These are phyloP conservation scores for Bombylius discolor DNA, from an alignment of 2,888 invertebrate genomes.

Conservation along the genomic window DNA sequence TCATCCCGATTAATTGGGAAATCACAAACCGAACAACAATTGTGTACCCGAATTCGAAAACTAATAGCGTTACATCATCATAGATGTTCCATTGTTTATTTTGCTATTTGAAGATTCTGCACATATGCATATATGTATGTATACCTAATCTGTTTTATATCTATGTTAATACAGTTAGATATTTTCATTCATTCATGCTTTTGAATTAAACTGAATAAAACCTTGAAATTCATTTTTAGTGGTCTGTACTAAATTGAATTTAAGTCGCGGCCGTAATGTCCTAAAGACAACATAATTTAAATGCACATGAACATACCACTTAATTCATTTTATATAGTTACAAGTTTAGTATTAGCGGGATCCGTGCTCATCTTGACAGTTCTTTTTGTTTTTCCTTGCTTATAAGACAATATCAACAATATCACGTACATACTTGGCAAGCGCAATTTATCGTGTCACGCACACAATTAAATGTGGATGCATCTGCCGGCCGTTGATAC, in stretches of 20 bases:
- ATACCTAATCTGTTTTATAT: no score
- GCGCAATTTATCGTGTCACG: slow-evolving; percentile 9
- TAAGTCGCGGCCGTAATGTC: slow-evolving; percentile 3
- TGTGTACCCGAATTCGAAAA: neutral
- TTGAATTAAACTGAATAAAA: neutral
- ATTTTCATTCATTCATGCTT: slow-evolving; percentile 4
- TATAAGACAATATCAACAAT: slow-evolving; percentile 3
- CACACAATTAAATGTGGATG: slow-evolving; percentile 4
- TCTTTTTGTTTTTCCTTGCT: slow-evolving; percentile 2
- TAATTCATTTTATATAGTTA: neutral
- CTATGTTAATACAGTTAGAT: neutral
- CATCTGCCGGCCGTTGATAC: neutral
- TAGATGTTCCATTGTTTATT: slow-evolving; percentile 4
- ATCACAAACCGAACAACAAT: neutral
- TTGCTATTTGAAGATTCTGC: neutral
- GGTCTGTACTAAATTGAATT: neutral
- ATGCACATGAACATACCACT: slow-evolving; percentile 7
- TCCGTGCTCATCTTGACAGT: slow-evolving; percentile 1
- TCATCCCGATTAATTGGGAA: slow-evolving; percentile 4
- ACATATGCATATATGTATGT: no score
- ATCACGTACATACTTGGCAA: neutral
- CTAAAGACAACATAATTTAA: slow-evolving; percentile 8
- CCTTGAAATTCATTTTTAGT: no score
- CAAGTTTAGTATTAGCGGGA: neutral
- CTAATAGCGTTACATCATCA: slow-evolving; percentile 2